A percentile compares a stretch with the other conserved stretches of the same genome.
Conservation (phyloP, 2,888 invertebrate genomes). For the Heliconius cydno region DNA sequence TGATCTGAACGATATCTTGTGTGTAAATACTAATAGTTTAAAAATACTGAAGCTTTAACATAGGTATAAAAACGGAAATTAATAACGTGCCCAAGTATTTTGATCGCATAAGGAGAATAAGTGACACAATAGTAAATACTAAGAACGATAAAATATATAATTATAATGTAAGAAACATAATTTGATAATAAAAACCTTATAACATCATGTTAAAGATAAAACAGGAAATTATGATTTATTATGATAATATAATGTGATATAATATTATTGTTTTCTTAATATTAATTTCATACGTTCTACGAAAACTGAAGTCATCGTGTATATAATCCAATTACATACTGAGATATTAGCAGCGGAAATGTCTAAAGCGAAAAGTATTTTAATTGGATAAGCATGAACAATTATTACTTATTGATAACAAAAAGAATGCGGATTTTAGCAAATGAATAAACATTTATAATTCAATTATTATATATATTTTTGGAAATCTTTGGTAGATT, state of each 20-base stretch:
- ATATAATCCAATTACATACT: neutral
- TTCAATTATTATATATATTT: too few relatives aligned
- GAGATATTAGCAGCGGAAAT: neutral
- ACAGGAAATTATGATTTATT: neutral
- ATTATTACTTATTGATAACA: neutral
- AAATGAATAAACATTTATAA: too few relatives aligned
- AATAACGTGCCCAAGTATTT: too few relatives aligned
- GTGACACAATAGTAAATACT: too few relatives aligned
- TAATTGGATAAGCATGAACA: neutral
- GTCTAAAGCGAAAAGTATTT: neutral
- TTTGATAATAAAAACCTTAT: neutral
- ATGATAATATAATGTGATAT: neutral
- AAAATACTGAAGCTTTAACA: too few relatives aligned
- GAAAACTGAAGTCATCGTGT: neutral
- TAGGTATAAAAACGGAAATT: too few relatives aligned
- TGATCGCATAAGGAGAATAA: too few relatives aligned
- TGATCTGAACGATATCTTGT: too few relatives aligned
- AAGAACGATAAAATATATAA: neutral
- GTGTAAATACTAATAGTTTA: too few relatives aligned
- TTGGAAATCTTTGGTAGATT: too few relatives aligned
- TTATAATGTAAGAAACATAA: neutral
- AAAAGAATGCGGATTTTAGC: neutral
- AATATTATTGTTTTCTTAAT: neutral
- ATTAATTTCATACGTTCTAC: neutral
- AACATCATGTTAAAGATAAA: constrained; percentile 2